Percentiles rank a stretch among this genome's conserved stretches.
These are phyloP conservation scores for Prunella fulvescens DNA, from an alignment of 2,113 vertebrate species.

Conservation along the genomic window DNA sequence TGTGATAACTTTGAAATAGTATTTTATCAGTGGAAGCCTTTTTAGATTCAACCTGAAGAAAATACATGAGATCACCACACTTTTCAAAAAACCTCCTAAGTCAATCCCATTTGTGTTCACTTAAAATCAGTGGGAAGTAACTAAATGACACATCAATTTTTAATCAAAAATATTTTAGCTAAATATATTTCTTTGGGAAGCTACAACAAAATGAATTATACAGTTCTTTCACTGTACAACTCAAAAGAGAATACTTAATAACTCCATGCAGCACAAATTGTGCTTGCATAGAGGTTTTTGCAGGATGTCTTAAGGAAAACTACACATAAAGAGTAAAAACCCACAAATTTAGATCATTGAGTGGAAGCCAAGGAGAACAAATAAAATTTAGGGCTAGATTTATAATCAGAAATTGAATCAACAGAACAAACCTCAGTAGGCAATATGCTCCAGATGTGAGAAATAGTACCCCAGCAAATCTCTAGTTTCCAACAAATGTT, in stretches of 20 bases:
- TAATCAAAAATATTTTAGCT: conserved; percentile 49
- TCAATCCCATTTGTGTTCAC: background rate
- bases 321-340: conserved; percentile 15
- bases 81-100: background rate
- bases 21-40: background rate
- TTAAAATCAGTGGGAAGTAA: conserved; percentile 15
- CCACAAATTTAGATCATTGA: conserved; percentile 38
- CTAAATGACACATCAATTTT: conserved; percentile 24
- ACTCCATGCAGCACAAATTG: background rate
- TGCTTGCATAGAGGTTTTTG: conserved; percentile 58
- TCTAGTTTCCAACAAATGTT: background rate
- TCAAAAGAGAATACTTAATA: conserved; percentile 61
- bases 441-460: conserved; percentile 3
- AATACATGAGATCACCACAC: background rate
- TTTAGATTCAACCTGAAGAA: background rate
- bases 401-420: conserved; percentile 25
- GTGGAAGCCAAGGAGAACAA: conserved; percentile 27
- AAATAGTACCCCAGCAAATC: background rate
- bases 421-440: background rate
- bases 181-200: conserved; percentile 51
- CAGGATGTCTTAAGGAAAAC: conserved; percentile 55
- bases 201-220: conserved; percentile 50
- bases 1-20: background rate
- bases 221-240: conserved; percentile 21
- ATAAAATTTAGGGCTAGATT: conserved; percentile 21